These are phyloP conservation scores for Nyctalus aviator DNA, from an alignment of 2,797 vertebrate genomes.

Conservation along the genomic window DNA sequence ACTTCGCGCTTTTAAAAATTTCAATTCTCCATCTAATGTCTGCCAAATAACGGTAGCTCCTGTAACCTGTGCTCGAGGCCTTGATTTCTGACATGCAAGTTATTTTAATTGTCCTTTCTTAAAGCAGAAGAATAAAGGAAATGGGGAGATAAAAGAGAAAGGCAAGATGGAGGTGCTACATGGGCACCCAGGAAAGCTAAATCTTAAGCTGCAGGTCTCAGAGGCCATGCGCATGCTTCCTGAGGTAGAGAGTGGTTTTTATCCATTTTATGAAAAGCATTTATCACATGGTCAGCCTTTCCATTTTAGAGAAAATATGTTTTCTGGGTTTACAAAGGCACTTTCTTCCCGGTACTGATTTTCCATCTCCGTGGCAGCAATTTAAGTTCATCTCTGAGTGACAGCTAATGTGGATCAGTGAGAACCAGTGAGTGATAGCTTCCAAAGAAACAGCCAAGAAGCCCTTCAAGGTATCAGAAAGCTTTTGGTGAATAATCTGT, in stretches of 20 bases:
- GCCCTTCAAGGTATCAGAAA: conserved; percentile 78
- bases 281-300: conserved; percentile 74
- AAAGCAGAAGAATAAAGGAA: conserved; percentile 33
- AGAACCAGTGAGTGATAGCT: conserved; percentile 67
- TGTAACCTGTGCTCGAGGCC: conserved; percentile 49
- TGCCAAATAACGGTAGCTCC: neutral
- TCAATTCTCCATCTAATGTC: neutral
- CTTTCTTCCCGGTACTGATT: conserved; percentile 74
- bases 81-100: conserved; percentile 40
- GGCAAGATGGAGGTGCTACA: neutral
- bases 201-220: neutral
- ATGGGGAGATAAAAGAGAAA: neutral
- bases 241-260: conserved; percentile 50
- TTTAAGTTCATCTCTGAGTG: conserved; percentile 76
- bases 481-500: conserved; percentile 78
- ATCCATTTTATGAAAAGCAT: conserved; percentile 55
- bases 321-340: conserved; percentile 74
- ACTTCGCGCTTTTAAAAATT: neutral
- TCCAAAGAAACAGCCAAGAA: conserved; percentile 75
- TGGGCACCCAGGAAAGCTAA: conserved; percentile 13
- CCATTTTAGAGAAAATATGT: conserved; percentile 78
- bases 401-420: conserved; percentile 72
- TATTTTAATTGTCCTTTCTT: conserved; percentile 64
- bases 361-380: conserved; percentile 68
- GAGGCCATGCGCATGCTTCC: neutral